phyloP scores from a whole-genome alignment of 2,113 vertebrate species.

The Chitala chitala region DNA sequence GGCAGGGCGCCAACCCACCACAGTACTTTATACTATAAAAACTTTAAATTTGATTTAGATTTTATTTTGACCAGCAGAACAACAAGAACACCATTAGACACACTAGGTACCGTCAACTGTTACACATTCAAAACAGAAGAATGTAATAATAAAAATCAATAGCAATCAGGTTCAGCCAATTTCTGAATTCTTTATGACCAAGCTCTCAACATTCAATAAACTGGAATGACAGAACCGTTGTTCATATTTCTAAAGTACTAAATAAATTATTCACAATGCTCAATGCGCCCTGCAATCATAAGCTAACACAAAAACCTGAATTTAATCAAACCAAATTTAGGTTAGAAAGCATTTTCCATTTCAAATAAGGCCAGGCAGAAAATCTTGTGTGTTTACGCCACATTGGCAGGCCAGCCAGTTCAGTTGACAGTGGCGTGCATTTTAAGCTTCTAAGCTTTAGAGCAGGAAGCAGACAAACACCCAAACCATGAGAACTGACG shows the following conservation, averaged over 20 bases:
- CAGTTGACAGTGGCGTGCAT: neutral
- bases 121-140: neutral
- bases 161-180: neutral
- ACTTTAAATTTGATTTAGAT: too few relatives aligned
- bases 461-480: neutral
- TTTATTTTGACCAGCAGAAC: too few relatives aligned
- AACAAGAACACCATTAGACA: too few relatives aligned
- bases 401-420: neutral
- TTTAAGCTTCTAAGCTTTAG: neutral
- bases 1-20: too few relatives aligned
- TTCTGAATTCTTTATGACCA: neutral
- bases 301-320: neutral
- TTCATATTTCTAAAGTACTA: neutral
- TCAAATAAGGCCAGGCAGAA: neutral
- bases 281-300: neutral
- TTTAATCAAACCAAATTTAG: slow-evolving; percentile 4
- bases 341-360: neutral
- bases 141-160: slow-evolving; percentile 9
- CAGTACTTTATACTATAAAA: too few relatives aligned
- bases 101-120: neutral
- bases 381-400: neutral
- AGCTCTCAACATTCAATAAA: neutral
- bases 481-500: neutral
- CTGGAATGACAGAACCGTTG: neutral
- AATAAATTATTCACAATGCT: neutral